Evolutionary conservation across 2,797 vertebrate species (phyloP).

Genomic region (Enteromius fasciolatus): DNA sequence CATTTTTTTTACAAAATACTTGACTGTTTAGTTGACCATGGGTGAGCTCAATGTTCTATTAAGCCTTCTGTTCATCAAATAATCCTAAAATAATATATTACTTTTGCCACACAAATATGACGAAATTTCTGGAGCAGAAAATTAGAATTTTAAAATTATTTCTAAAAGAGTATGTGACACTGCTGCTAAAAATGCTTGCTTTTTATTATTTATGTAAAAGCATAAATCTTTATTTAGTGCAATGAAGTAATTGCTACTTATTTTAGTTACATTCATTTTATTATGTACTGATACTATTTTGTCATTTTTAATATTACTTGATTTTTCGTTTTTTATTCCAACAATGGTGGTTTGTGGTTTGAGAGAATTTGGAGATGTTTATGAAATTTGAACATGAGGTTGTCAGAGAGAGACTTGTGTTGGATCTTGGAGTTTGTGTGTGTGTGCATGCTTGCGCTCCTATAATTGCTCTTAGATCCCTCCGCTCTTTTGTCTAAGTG

Average conservation of each 20-base stretch:
- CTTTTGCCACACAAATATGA: background rate
- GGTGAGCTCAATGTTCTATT: background rate
- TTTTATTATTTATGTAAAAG: background rate
- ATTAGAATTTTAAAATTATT: background rate
- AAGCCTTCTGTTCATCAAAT: background rate
- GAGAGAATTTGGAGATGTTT: background rate
- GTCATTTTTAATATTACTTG: no score
- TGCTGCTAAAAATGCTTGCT: background rate
- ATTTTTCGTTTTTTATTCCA: no score
- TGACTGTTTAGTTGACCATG: background rate
- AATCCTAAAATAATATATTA: background rate
- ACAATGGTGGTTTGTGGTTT: background rate
- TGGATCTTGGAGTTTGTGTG: background rate
- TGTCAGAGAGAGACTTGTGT: slow-evolving; percentile 7
- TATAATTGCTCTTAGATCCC: slow-evolving; percentile 48
- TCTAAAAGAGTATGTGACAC: background rate
- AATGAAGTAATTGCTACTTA: background rate
- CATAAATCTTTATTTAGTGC: background rate
- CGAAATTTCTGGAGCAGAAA: background rate
- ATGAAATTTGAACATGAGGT: slow-evolving; percentile 11
- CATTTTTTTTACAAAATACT: background rate
- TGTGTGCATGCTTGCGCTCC: slow-evolving; percentile 19
- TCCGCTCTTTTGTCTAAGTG: slow-evolving; percentile 40
- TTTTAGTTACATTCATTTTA: background rate
- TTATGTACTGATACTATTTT: background rate